Evolutionary conservation across 2,888 invertebrate genomes (phyloP).

Genomic region (Athripsodes cinereus): DNA sequence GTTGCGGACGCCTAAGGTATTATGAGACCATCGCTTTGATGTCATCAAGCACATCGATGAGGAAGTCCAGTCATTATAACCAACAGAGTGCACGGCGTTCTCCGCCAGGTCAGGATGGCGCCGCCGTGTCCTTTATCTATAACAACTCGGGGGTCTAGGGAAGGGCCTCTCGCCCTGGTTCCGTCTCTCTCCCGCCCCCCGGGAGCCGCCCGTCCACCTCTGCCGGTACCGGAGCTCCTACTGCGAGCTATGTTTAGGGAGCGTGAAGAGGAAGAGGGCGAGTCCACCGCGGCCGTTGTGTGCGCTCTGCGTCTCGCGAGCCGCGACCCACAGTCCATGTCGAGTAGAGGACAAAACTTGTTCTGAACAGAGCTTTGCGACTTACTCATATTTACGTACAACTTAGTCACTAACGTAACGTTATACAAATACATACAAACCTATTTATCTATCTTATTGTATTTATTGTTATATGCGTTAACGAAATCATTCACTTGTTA

Average conservation of each 20-base stretch:
- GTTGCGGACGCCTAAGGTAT: constrained; percentile 78
- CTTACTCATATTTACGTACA: too few species aligned
- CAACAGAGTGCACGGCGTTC: constrained; percentile 51
- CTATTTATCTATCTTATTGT: too few species aligned
- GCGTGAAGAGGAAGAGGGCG: neutral
- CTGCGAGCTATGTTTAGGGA: neutral
- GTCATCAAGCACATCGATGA: constrained; percentile 78
- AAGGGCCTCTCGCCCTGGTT: neutral
- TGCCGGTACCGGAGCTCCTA: neutral
- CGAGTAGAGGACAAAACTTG: too few species aligned
- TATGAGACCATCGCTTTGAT: constrained; percentile 83
- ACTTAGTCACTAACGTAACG: too few species aligned
- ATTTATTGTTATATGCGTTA: too few species aligned
- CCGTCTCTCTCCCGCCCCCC: constrained; percentile 1
- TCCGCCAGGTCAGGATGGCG: constrained; percentile 45
- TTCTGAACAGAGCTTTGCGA: too few species aligned
- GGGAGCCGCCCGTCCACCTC: neutral
- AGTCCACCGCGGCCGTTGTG: neutral
- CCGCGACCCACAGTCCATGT: too few species aligned
- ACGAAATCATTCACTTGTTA: too few species aligned
- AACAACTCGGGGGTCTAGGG: constrained; percentile 70
- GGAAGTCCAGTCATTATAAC: constrained; percentile 77
- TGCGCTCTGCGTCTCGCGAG: neutral
- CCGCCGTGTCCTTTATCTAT: constrained; percentile 53
- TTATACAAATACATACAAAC: too few species aligned